Base-by-base conservation (phyloP, 2,888 invertebrate genomes). In the Euzophera pinguis region DNA sequence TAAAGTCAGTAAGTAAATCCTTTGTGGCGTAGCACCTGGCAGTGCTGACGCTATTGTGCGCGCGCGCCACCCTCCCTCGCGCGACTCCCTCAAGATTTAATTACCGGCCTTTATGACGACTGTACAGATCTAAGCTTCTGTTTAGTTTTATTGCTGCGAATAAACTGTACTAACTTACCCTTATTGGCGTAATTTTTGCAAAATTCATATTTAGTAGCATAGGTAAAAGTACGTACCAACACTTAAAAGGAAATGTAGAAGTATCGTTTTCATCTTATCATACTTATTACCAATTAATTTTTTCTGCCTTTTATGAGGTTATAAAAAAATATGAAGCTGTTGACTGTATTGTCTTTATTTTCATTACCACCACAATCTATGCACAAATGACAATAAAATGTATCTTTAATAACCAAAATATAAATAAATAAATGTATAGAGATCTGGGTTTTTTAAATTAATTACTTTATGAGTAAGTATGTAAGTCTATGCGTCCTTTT, bases 61-160 rank as follows among this genome's bases (percentile, higher is more conserved):
- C n/a, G 34, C 8, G 62, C 5, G 5, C 22, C 69, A 67, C 72
- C 74, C 73, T 69, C 69, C 62, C 64, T 57, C 14, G 14, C 7
- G 38, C 39, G 37, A 16, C 61, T 61, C 69, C 69, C 73, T 74
- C 73, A 81, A 84, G 82, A 84, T 83, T 83, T 83, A 84, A 84
- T 84, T 84, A 84, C 80, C 58, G 61, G 59, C 71, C 73, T 76
- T 73, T 75, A 76, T 75, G 57, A 64, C 63, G 58, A 66, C 70
- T 66, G 64, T 27, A 27, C 7, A n/a, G 16, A 32, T 22, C 32
- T 57, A 50, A 47, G 67, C 80, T 71, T 71, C 74, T 71, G 71
- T 75, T 75, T 71, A 62, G 54, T 73, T 75, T 75, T 77, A 76
- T 75, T 75, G 69, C 67, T 12, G 35, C 35, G 3, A 35, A 35